Percentiles rank a stretch among this genome's conserved stretches.
These are phyloP conservation scores for Luperina nickerlii DNA, from an alignment of 2,888 invertebrate genomes.

Conservation along the genomic window DNA sequence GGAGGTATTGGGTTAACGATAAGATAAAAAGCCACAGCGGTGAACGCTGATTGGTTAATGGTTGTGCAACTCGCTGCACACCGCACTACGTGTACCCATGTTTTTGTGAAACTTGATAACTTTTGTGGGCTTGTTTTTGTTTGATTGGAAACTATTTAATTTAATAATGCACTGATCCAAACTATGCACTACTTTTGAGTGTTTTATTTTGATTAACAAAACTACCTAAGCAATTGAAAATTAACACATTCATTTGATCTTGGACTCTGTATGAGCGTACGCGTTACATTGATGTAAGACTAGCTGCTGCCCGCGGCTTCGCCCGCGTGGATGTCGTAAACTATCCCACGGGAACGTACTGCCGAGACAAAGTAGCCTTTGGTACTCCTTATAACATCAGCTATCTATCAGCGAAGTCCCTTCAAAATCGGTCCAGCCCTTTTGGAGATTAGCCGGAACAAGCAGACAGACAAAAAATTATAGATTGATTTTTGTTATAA, in stretches of 20 bases:
- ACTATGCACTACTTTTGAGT: background rate
- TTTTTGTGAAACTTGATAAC: conserved; percentile 21
- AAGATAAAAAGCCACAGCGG: conserved; percentile 49
- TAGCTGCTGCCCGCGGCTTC: too few relatives aligned
- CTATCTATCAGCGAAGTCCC: too few relatives aligned
- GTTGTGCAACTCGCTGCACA: conserved; percentile 13
- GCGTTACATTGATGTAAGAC: too few relatives aligned
- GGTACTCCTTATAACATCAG: too few relatives aligned
- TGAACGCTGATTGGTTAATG: conserved; percentile 36
- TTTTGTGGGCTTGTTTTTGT: conserved; percentile 16
- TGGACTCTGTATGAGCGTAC: background rate
- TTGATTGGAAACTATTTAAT: conserved; percentile 10
- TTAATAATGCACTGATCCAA: background rate
- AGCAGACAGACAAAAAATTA: too few relatives aligned
- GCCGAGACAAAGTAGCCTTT: too few relatives aligned
- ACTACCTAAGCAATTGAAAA: background rate
- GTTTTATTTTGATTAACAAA: background rate
- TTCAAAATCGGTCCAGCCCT: too few relatives aligned
- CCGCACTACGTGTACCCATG: background rate
- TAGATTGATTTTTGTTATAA: too few relatives aligned
- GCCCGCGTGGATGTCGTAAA: too few relatives aligned
- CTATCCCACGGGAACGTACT: too few relatives aligned
- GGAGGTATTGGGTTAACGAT: conserved; percentile 22
- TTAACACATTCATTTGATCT: background rate
- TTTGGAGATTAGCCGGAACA: too few relatives aligned